Conservation (phyloP, 2,888 invertebrate species). For the Crocallis elinguaria region DNA sequence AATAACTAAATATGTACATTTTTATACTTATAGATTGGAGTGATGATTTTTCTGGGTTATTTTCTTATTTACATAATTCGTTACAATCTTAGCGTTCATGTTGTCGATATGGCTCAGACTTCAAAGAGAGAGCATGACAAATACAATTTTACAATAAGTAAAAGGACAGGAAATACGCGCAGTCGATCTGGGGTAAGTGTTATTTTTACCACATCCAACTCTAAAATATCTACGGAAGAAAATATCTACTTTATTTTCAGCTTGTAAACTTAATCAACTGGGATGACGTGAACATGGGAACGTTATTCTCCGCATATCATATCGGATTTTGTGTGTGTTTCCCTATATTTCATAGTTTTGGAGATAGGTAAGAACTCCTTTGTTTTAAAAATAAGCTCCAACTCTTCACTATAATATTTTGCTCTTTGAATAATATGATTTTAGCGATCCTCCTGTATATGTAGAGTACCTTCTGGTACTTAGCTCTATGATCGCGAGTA, state of each 20-base stretch:
- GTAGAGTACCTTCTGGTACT: too few species aligned
- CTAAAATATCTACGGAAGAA: background rate
- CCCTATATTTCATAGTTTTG: constrained; percentile 74
- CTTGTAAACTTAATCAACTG: constrained; percentile 62
- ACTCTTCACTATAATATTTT: too few species aligned
- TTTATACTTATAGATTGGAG: constrained; percentile 67
- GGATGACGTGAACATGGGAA: constrained; percentile 69
- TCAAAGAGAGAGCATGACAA: constrained; percentile 43
- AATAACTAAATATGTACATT: background rate
- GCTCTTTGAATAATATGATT: too few species aligned
- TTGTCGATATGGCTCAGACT: constrained; percentile 70
- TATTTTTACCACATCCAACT: background rate
- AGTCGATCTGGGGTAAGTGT: constrained; percentile 40
- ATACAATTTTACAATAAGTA: constrained; percentile 11
- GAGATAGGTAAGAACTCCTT: constrained; percentile 62
- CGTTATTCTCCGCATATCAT: constrained; percentile 71
- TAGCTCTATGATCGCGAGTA: too few species aligned
- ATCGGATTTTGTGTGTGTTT: constrained; percentile 77
- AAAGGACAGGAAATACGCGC: background rate
- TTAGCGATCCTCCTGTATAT: too few species aligned
- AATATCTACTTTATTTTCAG: constrained; percentile 48
- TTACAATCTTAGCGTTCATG: constrained; percentile 76
- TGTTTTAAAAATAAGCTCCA: too few species aligned
- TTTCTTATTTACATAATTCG: constrained; percentile 74
- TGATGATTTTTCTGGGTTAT: constrained; percentile 84